Base-by-base conservation (phyloP, 1,140 invertebrate species). In the Dufourea novaeangliae region DNA sequence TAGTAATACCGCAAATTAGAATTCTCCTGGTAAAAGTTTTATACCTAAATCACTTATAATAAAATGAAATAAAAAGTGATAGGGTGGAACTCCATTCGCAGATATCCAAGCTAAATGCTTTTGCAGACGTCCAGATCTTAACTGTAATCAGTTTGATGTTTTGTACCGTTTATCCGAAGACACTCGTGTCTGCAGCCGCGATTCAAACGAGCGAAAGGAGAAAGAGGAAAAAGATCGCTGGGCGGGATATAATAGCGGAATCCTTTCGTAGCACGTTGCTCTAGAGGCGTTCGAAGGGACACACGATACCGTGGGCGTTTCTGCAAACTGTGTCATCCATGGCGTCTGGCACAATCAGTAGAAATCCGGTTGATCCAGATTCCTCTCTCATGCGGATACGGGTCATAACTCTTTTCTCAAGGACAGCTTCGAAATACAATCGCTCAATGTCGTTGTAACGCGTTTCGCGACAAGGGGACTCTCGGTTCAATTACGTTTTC, bases 241-340 rank as follows among this genome's bases (percentile, higher is more conserved):
- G 34, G 11, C 17, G 34, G 44, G 20, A 25, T 54, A 54, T 69
- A 52, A 69, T 39, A 62, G 17, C 37, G 62, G 29, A 25, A 64
- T 66, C 50, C 75, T 72, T 78, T 20, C 1, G 32, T 29, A 75
- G 52, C 80, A 82, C 63, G 75, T 84, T 75, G 27, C 29, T 11
- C 34, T 73, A 67, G 75, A 83, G 78, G 84, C 82, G 82, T 80
- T 82, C 39, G 37, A 64, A 59, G 56, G 72, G 82, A 82, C 75
- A 84, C 70, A 74, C 73, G 70, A 87, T 76, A 86, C 78, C 74
- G 84, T 87, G 82, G 86, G 86, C 84, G 86, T 86, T 86, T 84
- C 85, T 79, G 72, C 78, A 87, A 86, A 86, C 59, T 82, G 78
- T 80, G 78, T 79, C 80, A 79, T 84, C 66, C 52, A 37, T 54